Evolutionary conservation across 1,140 invertebrate species (phyloP).

Genomic region (Zaprionus ornatus): DNA sequence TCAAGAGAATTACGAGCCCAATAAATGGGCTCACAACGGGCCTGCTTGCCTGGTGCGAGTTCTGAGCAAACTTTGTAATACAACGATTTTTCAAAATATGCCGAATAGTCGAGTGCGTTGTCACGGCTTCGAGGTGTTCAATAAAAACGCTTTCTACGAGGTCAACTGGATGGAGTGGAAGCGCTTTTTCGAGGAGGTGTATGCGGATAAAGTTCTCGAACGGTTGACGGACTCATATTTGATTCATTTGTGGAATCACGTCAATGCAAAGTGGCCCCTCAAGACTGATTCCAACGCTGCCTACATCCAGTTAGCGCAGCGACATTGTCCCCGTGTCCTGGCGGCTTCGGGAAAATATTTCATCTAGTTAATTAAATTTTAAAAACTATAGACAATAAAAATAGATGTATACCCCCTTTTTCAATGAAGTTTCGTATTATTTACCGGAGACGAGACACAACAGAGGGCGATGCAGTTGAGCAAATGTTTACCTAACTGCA

Average conservation of each 20-base stretch:
- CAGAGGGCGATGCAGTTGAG: background rate
- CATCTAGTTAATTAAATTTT: background rate
- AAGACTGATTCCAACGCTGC: constrained; percentile 57
- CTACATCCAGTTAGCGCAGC: background rate
- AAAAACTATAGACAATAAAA: background rate
- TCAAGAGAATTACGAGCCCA: constrained; percentile 4
- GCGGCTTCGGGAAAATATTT: constrained; percentile 1
- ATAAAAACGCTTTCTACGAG: constrained; percentile 4
- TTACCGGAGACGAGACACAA: background rate
- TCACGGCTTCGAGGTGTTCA: background rate
- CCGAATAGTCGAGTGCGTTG: background rate
- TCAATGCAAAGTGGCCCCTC: background rate
- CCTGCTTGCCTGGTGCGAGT: background rate
- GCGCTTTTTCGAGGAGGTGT: background rate
- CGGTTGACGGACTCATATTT: background rate
- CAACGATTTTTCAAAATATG: background rate
- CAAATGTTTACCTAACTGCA: background rate
- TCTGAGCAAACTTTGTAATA: background rate
- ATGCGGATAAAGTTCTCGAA: background rate
- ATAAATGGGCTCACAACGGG: background rate
- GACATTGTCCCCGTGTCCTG: background rate
- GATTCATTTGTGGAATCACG: constrained; percentile 3
- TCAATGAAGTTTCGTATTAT: background rate
- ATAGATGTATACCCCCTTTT: background rate
- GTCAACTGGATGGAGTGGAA: background rate